phyloP scores from a whole-genome alignment of 2,888 invertebrate genomes.

The Hoplodrina blanda region DNA sequence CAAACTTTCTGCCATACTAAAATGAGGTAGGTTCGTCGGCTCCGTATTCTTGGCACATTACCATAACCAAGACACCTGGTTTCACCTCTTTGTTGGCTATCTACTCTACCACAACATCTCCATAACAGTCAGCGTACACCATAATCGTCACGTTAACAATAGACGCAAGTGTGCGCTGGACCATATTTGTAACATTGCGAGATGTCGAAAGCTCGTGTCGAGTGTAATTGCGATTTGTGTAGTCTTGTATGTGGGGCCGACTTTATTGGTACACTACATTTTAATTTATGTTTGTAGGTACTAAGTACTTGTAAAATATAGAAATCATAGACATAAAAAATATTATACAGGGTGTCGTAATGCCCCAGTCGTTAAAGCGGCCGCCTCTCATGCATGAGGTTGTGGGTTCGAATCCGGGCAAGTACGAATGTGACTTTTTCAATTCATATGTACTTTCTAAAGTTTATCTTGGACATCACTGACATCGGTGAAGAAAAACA shows the following conservation, averaged over 20 bases:
- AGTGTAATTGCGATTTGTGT: slow-evolving; percentile 46
- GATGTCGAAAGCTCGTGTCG: slow-evolving; percentile 52
- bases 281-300: background rate
- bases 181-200: slow-evolving; percentile 50
- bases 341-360: too few species aligned
- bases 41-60: background rate
- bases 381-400: too few species aligned
- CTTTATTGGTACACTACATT: background rate
- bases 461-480: too few species aligned
- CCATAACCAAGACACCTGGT: slow-evolving; percentile 43
- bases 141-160: slow-evolving; percentile 46
- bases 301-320: too few species aligned
- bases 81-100: slow-evolving; percentile 47
- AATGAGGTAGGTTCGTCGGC: background rate
- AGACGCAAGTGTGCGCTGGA: slow-evolving; percentile 38
- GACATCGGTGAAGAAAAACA: too few species aligned
- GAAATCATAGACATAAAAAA: too few species aligned
- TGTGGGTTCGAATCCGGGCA: too few species aligned
- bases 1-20: background rate
- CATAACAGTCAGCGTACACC: slow-evolving; percentile 36
- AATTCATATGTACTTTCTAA: too few species aligned
- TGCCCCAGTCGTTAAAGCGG: too few species aligned
- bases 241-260: background rate
- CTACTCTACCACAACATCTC: slow-evolving; percentile 30
- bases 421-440: too few species aligned